Evolutionary conservation across 2,797 vertebrate species (phyloP), one percentile per base, ranked within the genome.

Genomic region (Trachurus trachurus): DNA sequence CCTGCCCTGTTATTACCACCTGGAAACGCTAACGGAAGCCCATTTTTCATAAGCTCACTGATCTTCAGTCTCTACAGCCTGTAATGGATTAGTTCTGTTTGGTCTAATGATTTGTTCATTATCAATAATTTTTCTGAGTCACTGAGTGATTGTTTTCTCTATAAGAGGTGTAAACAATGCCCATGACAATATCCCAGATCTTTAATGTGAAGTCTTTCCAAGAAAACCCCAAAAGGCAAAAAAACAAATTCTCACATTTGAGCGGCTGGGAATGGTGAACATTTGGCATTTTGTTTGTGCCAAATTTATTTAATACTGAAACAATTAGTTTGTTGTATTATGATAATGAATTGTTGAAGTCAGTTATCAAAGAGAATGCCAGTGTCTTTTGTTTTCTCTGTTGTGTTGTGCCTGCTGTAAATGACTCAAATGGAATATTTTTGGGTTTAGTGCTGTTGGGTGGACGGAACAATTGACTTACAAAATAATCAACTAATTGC

Each of bases 41-140:
- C 53, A 42, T 59, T 21, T 60, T 59, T 68, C 16, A 34, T 11
- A 47, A 69, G 9, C 61, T 63, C 10, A 68, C 16, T 74, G 69
- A 53, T 67, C 44, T 40, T 34, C 54, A 47, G 45, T 17, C 52
- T 26, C 44, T 1, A 6, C 50, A 31, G 47, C 13, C 66, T 52
- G 15, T 61, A 44, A 62, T 21, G 44, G 34, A 69, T 75, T 69
- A 50, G 54, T 78, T 78, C 21, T 57, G 39, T 74, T 78, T 50
- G 29, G 17, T 50, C 19, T 59, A 49, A 66, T 65, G 47, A 45
- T 65, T 74, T 63, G 52, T 59, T 42, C 47, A 12, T 15, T 17
- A 37, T 72, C 1, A 22, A 65, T 72, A 0, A 22, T 60, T 49
- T 54, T 40, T 61, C 22, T 9, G 15, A 57, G 44, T 45, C n/a